phyloP scores from a whole-genome alignment of 2,888 invertebrate genomes.

The Teleiodes luculella region DNA sequence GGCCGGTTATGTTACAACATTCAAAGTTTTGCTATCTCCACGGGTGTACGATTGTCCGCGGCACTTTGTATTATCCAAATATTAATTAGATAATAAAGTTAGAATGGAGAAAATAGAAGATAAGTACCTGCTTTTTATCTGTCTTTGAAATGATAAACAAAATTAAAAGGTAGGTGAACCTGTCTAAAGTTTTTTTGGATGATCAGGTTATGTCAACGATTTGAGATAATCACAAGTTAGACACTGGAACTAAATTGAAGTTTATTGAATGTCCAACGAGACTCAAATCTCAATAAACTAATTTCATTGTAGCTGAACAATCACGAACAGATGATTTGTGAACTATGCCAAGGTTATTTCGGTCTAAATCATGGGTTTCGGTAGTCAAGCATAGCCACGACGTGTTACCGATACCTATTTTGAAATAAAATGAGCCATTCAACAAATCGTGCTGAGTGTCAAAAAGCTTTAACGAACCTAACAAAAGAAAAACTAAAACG shows the following conservation, averaged over 20 bases:
- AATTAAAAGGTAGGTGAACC: conserved; percentile 22
- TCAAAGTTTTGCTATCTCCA: conserved; percentile 41
- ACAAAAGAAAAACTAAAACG: conserved; percentile 48
- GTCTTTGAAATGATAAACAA: conserved; percentile 39
- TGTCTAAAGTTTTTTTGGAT: not conserved
- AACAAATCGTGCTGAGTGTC: conserved; percentile 51
- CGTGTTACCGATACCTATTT: conserved; percentile 32
- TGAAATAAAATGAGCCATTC: conserved; percentile 44
- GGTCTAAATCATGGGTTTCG: conserved; percentile 34
- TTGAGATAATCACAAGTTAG: too few relatives aligned
- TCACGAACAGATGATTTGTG: conserved; percentile 24
- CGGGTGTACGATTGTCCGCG: conserved; percentile 37
- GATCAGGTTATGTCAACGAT: not conserved
- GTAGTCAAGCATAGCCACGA: conserved; percentile 34
- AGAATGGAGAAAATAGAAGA: conserved; percentile 35
- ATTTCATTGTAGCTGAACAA: conserved; percentile 5
- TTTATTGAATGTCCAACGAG: too few relatives aligned
- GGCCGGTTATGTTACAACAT: conserved; percentile 45
- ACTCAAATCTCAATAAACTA: too few relatives aligned
- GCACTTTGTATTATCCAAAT: conserved; percentile 38
- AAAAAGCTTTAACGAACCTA: conserved; percentile 50
- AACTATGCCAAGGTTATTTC: conserved; percentile 39
- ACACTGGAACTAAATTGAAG: too few relatives aligned
- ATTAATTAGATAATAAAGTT: conserved; percentile 54
- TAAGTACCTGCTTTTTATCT: conserved; percentile 43